Conservation (phyloP, 2,113 vertebrate genomes). For the Stegastes partitus region DNA sequence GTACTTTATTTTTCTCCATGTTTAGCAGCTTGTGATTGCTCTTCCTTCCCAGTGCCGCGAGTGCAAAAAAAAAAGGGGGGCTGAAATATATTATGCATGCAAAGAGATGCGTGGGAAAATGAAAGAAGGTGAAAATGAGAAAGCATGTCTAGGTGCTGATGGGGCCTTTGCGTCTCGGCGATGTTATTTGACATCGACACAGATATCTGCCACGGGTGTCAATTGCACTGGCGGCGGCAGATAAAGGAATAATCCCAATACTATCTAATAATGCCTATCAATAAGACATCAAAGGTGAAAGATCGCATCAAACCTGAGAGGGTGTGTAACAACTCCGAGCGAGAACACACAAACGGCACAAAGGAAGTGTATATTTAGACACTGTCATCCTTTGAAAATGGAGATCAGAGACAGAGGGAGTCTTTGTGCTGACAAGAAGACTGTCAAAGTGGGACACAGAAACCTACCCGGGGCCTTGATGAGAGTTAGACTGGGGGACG, state of each 20-base stretch:
- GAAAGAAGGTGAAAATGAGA: conserved; percentile 59
- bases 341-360: conserved; percentile 44
- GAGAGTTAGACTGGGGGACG: conserved; percentile 73
- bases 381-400: conserved; percentile 48
- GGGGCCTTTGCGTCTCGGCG: conserved; percentile 23
- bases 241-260: conserved; percentile 25
- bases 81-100: conserved; percentile 60
- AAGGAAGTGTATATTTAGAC: conserved; percentile 64
- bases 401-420: conserved; percentile 63
- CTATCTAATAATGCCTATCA: conserved; percentile 60
- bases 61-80: conserved; percentile 19
- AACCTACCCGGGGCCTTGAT: conserved; percentile 80
- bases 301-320: conserved; percentile 38
- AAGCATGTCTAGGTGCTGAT: conserved; percentile 30
- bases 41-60: conserved; percentile 36
- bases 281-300: conserved; percentile 67
- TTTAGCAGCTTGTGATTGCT: conserved; percentile 58
- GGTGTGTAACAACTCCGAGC: conserved; percentile 37
- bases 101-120: conserved; percentile 61
- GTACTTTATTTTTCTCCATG: conserved; percentile 42
- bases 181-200: conserved; percentile 36
- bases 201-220: conserved; percentile 40
- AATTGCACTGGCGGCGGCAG: conserved; percentile 44
- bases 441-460: conserved; percentile 40
- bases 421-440: conserved; percentile 52